Evolutionary conservation across 2,888 invertebrate genomes (phyloP).

Genomic region (Heteropelma amictum): DNA sequence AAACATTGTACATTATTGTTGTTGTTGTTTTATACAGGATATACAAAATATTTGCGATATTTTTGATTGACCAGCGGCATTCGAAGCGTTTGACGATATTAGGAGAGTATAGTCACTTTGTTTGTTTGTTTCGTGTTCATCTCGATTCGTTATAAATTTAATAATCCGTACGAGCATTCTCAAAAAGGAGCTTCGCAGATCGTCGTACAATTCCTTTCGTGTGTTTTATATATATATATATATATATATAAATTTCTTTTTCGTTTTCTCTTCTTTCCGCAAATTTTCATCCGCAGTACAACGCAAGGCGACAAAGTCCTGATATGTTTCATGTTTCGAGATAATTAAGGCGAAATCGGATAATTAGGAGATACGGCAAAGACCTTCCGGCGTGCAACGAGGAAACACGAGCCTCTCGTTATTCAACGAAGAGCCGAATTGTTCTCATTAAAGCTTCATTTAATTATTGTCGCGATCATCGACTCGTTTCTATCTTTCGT

Average conservation of each 20-base stretch:
- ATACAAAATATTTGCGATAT: slow-evolving; percentile 47
- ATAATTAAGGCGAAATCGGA: slow-evolving; percentile 60
- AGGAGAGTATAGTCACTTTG: slow-evolving; percentile 11
- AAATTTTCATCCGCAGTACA: slow-evolving; percentile 40
- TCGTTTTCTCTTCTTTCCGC: slow-evolving; percentile 17
- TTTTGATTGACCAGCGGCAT: slow-evolving; percentile 28
- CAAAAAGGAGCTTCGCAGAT: slow-evolving; percentile 10
- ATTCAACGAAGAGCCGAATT: background rate
- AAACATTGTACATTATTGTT: slow-evolving; percentile 32
- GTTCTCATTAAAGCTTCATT: slow-evolving; percentile 22
- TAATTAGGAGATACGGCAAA: slow-evolving; percentile 6
- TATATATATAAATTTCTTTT: too few species aligned
- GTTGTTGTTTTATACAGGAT: slow-evolving; percentile 36
- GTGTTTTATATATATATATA: slow-evolving; percentile 21
- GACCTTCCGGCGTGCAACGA: background rate
- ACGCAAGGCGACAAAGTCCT: slow-evolving; percentile 65
- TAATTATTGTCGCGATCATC: slow-evolving; percentile 52
- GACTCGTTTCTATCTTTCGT: slow-evolving; percentile 23
- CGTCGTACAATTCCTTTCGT: slow-evolving; percentile 30
- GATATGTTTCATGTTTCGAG: slow-evolving; percentile 68
- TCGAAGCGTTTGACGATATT: slow-evolving; percentile 41
- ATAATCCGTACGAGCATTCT: slow-evolving; percentile 35
- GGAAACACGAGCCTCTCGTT: background rate
- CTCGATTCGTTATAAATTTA: slow-evolving; percentile 32
- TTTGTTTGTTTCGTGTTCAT: slow-evolving; percentile 30